A percentile compares a stretch with the other conserved stretches of the same genome.
These are phyloP conservation scores for Mola mola DNA, from an alignment of 2,113 vertebrate genomes.

Conservation along the genomic window DNA sequence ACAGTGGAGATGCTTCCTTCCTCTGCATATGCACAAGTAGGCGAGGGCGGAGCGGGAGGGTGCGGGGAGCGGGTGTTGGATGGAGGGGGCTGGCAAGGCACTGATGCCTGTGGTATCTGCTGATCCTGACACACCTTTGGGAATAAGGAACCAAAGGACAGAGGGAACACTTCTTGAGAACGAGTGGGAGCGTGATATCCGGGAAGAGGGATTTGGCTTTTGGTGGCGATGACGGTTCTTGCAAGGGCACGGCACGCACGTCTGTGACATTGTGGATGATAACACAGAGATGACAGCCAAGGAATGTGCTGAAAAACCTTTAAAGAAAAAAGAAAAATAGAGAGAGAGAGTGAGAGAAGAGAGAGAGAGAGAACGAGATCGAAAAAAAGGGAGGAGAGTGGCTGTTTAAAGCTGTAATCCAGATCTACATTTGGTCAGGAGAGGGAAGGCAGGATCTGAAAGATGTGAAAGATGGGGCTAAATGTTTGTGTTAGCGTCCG, in stretches of 20 bases:
- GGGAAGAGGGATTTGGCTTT: constrained; percentile 44
- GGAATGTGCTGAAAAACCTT: constrained; percentile 16
- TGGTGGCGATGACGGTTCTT: constrained; percentile 10
- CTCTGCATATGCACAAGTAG: constrained; percentile 85
- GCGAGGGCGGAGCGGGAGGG: constrained; percentile 42
- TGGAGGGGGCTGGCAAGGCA: constrained; percentile 9
- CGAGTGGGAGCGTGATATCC: constrained; percentile 36
- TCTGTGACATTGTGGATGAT: constrained; percentile 52
- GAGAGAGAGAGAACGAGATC: neutral
- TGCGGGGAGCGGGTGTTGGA: constrained; percentile 16
- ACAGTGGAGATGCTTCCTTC: constrained; percentile 74
- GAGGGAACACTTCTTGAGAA: constrained; percentile 39
- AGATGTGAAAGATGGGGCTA: constrained; percentile 12
- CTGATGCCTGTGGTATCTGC: constrained; percentile 60
- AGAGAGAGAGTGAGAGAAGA: neutral
- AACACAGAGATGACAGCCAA: constrained; percentile 44
- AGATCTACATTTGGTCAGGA: constrained; percentile 18
- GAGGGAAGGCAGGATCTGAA: constrained; percentile 8
- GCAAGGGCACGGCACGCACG: constrained; percentile 35
- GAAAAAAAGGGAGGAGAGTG: neutral
- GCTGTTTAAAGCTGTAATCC: constrained; percentile 23
- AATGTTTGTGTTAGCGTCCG: constrained; percentile 3
- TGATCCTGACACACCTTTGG: constrained; percentile 75
- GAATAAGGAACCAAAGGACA: constrained; percentile 71
- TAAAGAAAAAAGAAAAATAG: neutral